Conservation (phyloP, 2,113 vertebrate species). For the Myotis davidii region DNA sequence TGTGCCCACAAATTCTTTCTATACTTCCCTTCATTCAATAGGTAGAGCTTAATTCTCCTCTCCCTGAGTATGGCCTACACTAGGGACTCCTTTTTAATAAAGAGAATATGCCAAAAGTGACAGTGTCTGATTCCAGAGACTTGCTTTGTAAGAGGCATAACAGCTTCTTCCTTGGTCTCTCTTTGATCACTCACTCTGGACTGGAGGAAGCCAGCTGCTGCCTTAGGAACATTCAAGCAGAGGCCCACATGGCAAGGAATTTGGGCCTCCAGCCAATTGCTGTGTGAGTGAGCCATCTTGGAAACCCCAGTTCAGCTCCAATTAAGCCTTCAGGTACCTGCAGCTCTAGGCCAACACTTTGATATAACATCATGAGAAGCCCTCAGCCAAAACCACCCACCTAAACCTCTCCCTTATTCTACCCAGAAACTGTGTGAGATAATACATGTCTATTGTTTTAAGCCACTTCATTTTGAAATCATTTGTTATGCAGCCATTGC, state of each 20-base stretch:
- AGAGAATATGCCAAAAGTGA: not conserved
- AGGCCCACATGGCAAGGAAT: not conserved
- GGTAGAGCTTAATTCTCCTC: not conserved
- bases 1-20: not conserved
- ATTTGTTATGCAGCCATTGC: not conserved
- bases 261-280: not conserved
- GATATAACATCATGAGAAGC: not conserved
- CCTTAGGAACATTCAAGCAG: not conserved
- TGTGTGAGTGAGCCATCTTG: not conserved
- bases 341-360: not conserved
- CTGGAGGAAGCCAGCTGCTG: not conserved
- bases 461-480: not conserved
- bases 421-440: not conserved
- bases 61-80: not conserved
- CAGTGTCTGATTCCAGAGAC: not conserved
- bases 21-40: not conserved
- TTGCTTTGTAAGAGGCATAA: not conserved
- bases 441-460: not conserved
- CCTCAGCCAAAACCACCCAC: not conserved
- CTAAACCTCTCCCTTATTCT: not conserved
- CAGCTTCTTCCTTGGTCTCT: not conserved
- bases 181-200: constrained; percentile 8
- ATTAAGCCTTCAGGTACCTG: not conserved
- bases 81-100: not conserved
- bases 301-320: not conserved